Evolutionary conservation across 2,113 vertebrate genomes (phyloP), one percentile per base, ranked within the genome.

Genomic region (Apistogramma diplotaenia): DNA sequence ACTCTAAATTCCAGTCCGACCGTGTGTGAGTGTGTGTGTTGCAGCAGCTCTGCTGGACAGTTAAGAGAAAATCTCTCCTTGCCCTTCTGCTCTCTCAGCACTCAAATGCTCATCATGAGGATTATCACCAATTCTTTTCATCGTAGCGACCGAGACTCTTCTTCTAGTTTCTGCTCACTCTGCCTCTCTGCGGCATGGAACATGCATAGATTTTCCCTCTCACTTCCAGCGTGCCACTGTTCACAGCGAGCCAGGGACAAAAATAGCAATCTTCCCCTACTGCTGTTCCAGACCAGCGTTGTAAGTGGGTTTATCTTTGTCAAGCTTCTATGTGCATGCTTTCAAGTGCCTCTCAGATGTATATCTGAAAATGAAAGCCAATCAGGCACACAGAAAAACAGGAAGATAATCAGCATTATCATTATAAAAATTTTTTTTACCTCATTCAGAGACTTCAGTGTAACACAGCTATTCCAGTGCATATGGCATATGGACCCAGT

Each of bases 401-500:
- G 31, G 11, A 74, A 76, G n/a, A 89, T 27, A 79, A 81, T 81
- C 57, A 61, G 18, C 21, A 60, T 35, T 35, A 35, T 74, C 33
- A 35, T 74, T 62, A 33, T 89, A 21, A 33, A 71, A 31, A 1
- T 62, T 65, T 37, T 90, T 91, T 94, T 96, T 97, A 98, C 97
- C 97, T 98, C 93, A 85, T 90, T 87, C 74, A 79, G 91, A 89
- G 67, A 94, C 95, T 96, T 94, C 77, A 60, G 79, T 76, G 90
- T 79, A 88, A 56, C 87, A 88, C 90, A 89, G 92, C 92, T 95
- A 94, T 92, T 95, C 95, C 95, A 96, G 94, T 83, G 87, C 89
- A 93, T 91, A 95, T 93, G 79, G 91, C 93, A 91, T 90, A 91
- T 92, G 87, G 91, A 92, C 91, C 93, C 94, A 96, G 94, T 95